Conservation (phyloP, 2,113 vertebrate genomes). For the Ginglymostoma cirratum region DNA sequence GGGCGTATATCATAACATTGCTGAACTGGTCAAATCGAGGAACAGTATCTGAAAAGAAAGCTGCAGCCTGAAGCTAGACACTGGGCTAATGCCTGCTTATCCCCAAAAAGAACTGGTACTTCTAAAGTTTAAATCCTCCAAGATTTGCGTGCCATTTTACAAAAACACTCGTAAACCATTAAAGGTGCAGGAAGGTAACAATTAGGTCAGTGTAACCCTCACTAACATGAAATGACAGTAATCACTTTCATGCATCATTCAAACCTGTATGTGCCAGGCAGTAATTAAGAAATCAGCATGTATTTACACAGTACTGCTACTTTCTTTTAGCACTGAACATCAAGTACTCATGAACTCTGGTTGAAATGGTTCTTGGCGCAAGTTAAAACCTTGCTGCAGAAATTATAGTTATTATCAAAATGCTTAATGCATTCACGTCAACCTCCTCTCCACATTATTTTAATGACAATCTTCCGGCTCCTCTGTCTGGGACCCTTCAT, state of each 20-base stretch:
- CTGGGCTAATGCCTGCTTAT: not conserved
- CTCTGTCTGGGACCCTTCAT: not conserved
- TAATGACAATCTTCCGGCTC: not conserved
- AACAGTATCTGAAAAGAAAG: too few relatives aligned
- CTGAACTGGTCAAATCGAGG: too few relatives aligned
- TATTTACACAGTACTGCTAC: not conserved
- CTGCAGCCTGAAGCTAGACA: not conserved
- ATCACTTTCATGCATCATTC: not conserved
- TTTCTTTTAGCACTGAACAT: not conserved
- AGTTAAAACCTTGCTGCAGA: not conserved
- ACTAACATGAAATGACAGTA: constrained; percentile 1
- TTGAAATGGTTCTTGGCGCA: not conserved
- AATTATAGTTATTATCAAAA: not conserved
- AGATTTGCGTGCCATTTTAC: not conserved
- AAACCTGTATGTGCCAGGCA: not conserved
- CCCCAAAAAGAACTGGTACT: not conserved
- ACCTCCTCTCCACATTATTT: not conserved
- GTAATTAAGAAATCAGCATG: not conserved
- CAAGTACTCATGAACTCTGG: not conserved
- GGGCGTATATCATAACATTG: too few relatives aligned
- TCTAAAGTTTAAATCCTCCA: not conserved
- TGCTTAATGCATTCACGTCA: not conserved
- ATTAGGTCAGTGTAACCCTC: not conserved
- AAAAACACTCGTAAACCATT: not conserved
- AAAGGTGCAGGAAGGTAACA: not conserved